Percentiles rank a stretch among this genome's conserved stretches.
phyloP scores from a whole-genome alignment of 1,140 invertebrate genomes.

The Antheraea mylitta region DNA sequence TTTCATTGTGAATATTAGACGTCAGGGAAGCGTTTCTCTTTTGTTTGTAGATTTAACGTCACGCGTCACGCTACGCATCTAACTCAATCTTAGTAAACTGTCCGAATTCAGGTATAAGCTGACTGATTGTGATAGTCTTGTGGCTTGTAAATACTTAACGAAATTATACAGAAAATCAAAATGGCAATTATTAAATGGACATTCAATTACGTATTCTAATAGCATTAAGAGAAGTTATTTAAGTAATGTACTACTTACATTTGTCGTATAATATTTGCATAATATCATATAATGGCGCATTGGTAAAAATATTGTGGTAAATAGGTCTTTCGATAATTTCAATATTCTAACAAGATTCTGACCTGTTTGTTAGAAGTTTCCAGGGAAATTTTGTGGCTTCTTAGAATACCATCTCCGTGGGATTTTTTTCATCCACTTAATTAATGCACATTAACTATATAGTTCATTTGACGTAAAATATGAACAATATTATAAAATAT shows the following conservation, averaged over 20 bases:
- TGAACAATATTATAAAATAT: too few relatives aligned
- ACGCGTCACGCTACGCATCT: neutral
- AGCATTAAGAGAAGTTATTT: neutral
- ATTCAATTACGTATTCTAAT: neutral
- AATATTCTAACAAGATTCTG: too few relatives aligned
- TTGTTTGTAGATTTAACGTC: constrained; percentile 11
- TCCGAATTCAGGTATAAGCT: neutral
- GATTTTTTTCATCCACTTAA: too few relatives aligned
- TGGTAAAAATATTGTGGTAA: too few relatives aligned
- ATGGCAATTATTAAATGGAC: neutral
- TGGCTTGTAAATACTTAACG: neutral
- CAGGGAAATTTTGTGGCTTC: too few relatives aligned
- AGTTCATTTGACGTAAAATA: too few relatives aligned
- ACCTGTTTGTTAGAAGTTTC: too few relatives aligned
- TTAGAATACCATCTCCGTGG: too few relatives aligned
- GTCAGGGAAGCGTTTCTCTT: constrained; percentile 7
- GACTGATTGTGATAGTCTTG: neutral
- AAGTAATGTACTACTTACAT: too few relatives aligned
- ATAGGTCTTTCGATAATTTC: too few relatives aligned
- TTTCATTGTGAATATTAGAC: constrained; percentile 19
- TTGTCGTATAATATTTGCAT: neutral
- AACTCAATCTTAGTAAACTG: neutral
- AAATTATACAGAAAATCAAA: neutral
- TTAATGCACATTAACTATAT: too few relatives aligned
- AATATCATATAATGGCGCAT: too few relatives aligned